Conservation (phyloP, 23 tunicate species). For the Trididemnum nubilum region DNA sequence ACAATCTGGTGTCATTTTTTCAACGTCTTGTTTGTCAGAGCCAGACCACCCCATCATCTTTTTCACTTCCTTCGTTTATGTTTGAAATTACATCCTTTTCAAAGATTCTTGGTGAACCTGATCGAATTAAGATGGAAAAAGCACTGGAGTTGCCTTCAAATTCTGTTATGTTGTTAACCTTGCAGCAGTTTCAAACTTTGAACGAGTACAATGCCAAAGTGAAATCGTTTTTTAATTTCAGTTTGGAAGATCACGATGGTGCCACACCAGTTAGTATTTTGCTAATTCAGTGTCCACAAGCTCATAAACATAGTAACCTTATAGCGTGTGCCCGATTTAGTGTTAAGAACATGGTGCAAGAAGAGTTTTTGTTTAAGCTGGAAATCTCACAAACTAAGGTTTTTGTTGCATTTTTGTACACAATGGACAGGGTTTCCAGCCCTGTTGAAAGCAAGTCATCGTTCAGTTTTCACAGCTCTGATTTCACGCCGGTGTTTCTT, state of each 20-base stretch:
- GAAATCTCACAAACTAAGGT: neutral
- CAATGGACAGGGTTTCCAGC: conserved; percentile 48
- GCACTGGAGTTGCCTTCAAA: conserved; percentile 20
- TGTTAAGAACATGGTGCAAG: conserved; percentile 45
- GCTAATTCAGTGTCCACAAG: conserved; percentile 79
- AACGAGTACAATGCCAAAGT: conserved; percentile 47
- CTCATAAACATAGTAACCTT: conserved; percentile 44
- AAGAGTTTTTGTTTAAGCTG: neutral
- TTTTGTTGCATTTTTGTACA: conserved; percentile 59
- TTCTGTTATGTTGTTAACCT: conserved; percentile 44
- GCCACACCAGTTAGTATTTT: conserved; percentile 12
- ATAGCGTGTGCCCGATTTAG: conserved; percentile 74
- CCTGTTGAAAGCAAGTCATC: neutral
- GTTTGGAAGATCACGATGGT: neutral
- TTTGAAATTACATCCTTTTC: conserved; percentile 64
- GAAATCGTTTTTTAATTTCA: conserved; percentile 35
- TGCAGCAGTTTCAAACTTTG: conserved; percentile 71
- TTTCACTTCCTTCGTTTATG: neutral
- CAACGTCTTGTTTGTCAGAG: neutral
- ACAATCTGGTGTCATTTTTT: conserved; percentile 36
- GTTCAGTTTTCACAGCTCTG: conserved; percentile 38
- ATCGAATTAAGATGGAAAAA: conserved; percentile 30
- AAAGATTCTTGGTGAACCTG: conserved; percentile 48
- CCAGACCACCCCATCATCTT: neutral
- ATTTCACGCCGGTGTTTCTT: conserved; percentile 37